phyloP scores from a whole-genome alignment of 2,797 vertebrate species.

The Macropus fuliginosus region DNA sequence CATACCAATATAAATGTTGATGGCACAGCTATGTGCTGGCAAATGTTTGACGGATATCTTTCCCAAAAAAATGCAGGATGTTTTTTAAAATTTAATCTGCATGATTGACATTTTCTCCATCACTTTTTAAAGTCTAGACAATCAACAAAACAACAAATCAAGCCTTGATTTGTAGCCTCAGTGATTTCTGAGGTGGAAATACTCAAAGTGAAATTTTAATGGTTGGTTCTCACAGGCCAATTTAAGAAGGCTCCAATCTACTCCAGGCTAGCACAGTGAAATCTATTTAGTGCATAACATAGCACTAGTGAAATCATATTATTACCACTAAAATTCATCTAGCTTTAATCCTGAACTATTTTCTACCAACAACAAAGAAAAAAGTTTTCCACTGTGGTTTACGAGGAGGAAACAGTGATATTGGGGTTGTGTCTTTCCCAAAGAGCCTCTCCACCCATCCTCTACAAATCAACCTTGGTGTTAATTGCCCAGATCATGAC shows the following conservation, averaged over 20 bases:
- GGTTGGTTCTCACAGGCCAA: neutral
- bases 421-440: neutral
- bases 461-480: neutral
- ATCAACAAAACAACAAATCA: neutral
- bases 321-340: slow-evolving; percentile 40
- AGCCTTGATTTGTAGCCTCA: neutral
- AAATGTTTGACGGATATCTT: neutral
- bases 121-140: neutral
- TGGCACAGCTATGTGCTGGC: neutral
- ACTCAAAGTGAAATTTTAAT: neutral
- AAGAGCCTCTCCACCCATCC: neutral
- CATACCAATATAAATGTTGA: slow-evolving; percentile 43
- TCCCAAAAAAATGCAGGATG: neutral
- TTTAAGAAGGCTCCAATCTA: neutral
- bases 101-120: neutral
- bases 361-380: slow-evolving; percentile 16
- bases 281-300: slow-evolving; percentile 25
- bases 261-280: slow-evolving; percentile 17
- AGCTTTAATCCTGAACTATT: slow-evolving; percentile 36
- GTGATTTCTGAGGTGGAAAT: neutral
- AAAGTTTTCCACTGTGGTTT: slow-evolving; percentile 15
- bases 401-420: slow-evolving; percentile 1
- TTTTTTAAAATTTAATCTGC: neutral
- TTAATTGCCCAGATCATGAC: slow-evolving; percentile 7
- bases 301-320: neutral